These are phyloP conservation scores for Scomberomorus guttatus DNA, from an alignment of 2,797 vertebrate species.

Conservation along the genomic window DNA sequence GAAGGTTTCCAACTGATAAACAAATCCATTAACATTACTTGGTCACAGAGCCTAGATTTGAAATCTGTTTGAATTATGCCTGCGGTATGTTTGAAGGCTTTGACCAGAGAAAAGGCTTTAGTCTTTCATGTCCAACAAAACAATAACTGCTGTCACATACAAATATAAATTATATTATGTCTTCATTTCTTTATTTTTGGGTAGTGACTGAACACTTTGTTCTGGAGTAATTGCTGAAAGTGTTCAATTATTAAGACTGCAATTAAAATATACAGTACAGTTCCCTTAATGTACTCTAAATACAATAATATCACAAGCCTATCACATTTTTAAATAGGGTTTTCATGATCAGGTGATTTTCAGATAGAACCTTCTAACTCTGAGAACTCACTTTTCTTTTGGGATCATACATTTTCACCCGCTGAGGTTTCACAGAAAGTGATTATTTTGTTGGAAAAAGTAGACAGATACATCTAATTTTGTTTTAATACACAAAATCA, in stretches of 20 bases:
- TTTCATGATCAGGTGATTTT: no score
- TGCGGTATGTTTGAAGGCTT: neutral
- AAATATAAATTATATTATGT: neutral
- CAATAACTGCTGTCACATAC: neutral
- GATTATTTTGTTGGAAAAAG: no score
- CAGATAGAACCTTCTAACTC: no score
- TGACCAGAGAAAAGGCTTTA: neutral
- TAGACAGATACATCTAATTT: no score
- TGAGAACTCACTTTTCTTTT: no score
- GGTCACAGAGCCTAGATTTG: slow-evolving; percentile 32
- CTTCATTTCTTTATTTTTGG: neutral
- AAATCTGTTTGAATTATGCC: neutral
- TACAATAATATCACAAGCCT: no score
- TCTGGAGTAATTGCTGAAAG: neutral
- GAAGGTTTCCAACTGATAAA: slow-evolving; percentile 45
- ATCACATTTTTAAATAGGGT: no score
- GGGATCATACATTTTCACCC: no score
- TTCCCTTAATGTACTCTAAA: no score
- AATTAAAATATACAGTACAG: neutral
- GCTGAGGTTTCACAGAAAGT: no score
- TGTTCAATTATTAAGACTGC: neutral
- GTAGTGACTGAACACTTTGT: neutral
- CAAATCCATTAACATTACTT: slow-evolving; percentile 31
- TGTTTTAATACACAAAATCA: no score
- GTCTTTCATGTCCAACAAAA: neutral